phyloP scores from a whole-genome alignment of 2,113 vertebrate genomes.

The Meleagris gallopavo region DNA sequence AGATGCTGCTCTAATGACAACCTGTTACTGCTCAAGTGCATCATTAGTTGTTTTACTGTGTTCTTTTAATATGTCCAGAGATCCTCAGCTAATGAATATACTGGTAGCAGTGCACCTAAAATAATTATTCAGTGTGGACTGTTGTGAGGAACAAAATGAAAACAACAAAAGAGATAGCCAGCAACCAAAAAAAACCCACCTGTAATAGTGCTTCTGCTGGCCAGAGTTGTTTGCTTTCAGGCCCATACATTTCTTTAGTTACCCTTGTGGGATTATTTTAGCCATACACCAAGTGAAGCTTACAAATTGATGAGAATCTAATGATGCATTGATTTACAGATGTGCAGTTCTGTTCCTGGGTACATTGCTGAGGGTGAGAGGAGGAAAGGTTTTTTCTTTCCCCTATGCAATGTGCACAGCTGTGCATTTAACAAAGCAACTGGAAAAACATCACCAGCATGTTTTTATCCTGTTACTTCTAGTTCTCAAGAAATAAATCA shows the following conservation, averaged over 20 bases:
- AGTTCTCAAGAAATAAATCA: conserved; percentile 16
- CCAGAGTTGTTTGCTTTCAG: background rate
- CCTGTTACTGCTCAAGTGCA: conserved; percentile 88
- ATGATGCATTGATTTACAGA: conserved; percentile 90
- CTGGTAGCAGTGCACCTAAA: conserved; percentile 70
- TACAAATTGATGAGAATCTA: conserved; percentile 86
- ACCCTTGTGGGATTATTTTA: conserved; percentile 82
- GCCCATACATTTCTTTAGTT: conserved; percentile 57
- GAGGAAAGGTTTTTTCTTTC: conserved; percentile 37
- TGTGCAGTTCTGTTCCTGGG: conserved; percentile 82
- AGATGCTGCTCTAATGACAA: conserved; percentile 92
- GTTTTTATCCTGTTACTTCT: conserved; percentile 28
- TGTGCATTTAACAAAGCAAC: conserved; percentile 49
- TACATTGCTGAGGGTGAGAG: conserved; percentile 64
- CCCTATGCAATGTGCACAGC: background rate
- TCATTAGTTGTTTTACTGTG: conserved; percentile 82
- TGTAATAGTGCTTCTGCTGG: conserved; percentile 24
- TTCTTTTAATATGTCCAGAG: conserved; percentile 82
- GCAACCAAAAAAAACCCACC: conserved; percentile 11
- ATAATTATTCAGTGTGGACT: conserved; percentile 52
- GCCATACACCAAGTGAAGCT: conserved; percentile 82
- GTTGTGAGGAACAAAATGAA: background rate
- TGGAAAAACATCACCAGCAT: conserved; percentile 39
- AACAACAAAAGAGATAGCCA: background rate
- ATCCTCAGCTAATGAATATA: conserved; percentile 76